Percentiles rank a stretch among this genome's conserved stretches.
These are phyloP conservation scores for Astropecten irregularis DNA, from an alignment of 53 echinoderm and acorn worm species.

Conservation along the genomic window DNA sequence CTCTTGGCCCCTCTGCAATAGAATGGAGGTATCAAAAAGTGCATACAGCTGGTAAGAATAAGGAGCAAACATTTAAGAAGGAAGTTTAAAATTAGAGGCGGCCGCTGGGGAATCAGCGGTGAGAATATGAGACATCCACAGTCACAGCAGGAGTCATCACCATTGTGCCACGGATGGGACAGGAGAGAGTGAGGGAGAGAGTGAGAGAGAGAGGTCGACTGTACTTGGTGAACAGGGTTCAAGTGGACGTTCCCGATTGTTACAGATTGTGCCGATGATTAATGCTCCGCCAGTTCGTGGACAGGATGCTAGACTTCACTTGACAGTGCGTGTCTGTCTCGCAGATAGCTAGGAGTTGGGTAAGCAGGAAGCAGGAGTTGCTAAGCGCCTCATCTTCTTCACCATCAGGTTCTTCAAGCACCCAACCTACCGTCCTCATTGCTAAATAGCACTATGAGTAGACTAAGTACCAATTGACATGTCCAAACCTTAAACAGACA, in stretches of 20 bases:
- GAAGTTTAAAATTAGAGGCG: constrained; percentile 52
- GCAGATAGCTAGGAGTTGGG: no score
- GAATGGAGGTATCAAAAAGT: constrained; percentile 40
- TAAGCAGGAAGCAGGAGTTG: no score
- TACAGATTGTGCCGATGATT: not conserved
- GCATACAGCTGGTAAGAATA: constrained; percentile 56
- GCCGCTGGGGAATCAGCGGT: constrained; percentile 39
- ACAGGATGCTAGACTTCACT: not conserved
- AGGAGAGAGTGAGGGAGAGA: no score
- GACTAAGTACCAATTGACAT: no score
- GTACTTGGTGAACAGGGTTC: constrained; percentile 14
- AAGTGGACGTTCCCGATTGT: not conserved
- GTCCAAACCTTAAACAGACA: no score
- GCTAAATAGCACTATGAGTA: no score
- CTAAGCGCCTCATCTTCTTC: no score
- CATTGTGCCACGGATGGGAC: constrained; percentile 36
- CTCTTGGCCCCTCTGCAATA: not conserved
- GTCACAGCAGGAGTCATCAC: constrained; percentile 38
- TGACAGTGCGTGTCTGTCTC: no score
- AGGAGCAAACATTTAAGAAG: constrained; percentile 58
- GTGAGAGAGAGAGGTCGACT: constrained; percentile 9
- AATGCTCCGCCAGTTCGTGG: not conserved
- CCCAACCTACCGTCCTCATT: no score
- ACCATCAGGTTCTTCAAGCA: no score
- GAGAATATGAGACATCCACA: constrained; percentile 57